phyloP scores from a whole-genome alignment of 2,113 vertebrate species.

The Propithecus coquereli region DNA sequence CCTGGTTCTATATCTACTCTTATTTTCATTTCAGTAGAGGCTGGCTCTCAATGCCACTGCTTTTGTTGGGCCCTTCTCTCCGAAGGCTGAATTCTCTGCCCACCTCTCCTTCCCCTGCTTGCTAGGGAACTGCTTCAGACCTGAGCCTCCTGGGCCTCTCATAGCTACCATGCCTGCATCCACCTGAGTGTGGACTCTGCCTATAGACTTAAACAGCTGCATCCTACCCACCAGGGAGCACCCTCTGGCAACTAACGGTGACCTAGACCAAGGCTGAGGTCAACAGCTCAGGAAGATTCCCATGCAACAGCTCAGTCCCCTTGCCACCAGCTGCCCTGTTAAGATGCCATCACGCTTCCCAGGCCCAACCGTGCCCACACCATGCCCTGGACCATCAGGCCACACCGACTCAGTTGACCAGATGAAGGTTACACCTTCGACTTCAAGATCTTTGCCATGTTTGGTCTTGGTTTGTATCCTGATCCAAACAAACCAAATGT shows the following conservation, averaged over 20 bases:
- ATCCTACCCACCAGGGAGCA: background rate
- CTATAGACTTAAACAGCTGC: background rate
- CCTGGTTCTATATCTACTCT: background rate
- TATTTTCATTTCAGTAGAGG: background rate
- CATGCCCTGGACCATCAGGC: background rate
- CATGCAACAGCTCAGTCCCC: rapidly evolving
- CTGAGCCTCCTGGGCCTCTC: background rate
- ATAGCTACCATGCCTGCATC: background rate
- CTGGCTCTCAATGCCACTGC: background rate
- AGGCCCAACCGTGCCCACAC: background rate
- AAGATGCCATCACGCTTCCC: background rate
- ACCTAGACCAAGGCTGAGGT: background rate
- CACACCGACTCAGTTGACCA: background rate
- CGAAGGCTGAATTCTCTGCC: background rate
- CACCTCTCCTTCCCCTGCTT: background rate
- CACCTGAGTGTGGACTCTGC: background rate
- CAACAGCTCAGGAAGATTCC: background rate
- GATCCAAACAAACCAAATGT: background rate
- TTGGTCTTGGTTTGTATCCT: background rate
- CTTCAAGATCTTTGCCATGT: background rate
- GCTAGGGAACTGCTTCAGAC: background rate
- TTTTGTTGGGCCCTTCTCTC: background rate
- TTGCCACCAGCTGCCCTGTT: background rate
- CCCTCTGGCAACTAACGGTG: too few relatives aligned
- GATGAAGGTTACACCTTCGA: background rate